Evolutionary conservation across 2,113 vertebrate genomes (phyloP).

Genomic region (Ochotona curzoniae): DNA sequence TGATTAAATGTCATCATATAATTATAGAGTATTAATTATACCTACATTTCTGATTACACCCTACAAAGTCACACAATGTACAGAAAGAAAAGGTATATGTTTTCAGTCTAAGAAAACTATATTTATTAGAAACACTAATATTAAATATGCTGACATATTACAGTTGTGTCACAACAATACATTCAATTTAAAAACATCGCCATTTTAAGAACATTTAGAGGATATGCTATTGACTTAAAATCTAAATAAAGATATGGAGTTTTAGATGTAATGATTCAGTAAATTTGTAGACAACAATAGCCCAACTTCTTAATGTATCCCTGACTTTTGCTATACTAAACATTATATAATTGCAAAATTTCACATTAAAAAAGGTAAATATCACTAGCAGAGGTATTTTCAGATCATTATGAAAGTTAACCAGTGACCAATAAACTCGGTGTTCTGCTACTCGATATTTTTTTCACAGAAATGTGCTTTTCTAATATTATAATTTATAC

Average conservation of each 20-base stretch:
- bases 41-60: not conserved
- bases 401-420: not conserved
- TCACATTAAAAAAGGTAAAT: not conserved
- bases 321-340: not conserved
- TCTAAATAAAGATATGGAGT: not conserved
- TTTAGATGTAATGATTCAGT: not conserved
- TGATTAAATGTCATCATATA: not conserved
- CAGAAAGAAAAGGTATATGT: not conserved
- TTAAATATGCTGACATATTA: not conserved
- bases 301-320: not conserved
- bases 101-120: not conserved
- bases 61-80: not conserved
- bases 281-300: not conserved
- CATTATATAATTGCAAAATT: not conserved
- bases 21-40: not conserved
- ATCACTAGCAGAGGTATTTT: not conserved
- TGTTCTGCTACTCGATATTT: not conserved
- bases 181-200: not conserved
- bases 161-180: not conserved
- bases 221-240: not conserved
- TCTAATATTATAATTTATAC: not conserved
- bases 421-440: not conserved
- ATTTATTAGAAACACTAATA: conserved; percentile 12
- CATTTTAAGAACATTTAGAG: conserved; percentile 13
- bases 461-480: not conserved